Conservation (phyloP, 1,140 invertebrate species). For the Xylocopa sonorina region DNA sequence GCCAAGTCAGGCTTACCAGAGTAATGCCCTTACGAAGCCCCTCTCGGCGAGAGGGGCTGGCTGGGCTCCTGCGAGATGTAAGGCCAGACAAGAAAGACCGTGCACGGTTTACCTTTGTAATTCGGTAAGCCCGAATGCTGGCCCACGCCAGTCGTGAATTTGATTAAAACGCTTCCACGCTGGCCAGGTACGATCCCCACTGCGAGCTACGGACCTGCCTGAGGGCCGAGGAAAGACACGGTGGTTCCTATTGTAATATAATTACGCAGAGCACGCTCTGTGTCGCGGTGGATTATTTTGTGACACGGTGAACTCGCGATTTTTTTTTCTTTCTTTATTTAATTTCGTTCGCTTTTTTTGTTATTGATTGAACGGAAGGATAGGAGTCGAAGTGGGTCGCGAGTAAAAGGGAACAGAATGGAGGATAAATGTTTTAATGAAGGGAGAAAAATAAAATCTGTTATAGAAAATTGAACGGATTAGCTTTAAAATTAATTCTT, state of each 20-base stretch:
- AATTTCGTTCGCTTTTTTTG: too few relatives aligned
- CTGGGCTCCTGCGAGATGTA: slow-evolving; percentile 45
- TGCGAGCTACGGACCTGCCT: too few relatives aligned
- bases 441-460: too few relatives aligned
- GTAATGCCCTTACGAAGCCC: slow-evolving; percentile 71
- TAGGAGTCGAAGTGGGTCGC: too few relatives aligned
- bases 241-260: slow-evolving; percentile 21
- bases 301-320: too few relatives aligned
- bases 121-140: slow-evolving; percentile 48
- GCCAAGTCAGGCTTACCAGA: slow-evolving; percentile 69
- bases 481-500: too few relatives aligned
- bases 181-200: slow-evolving; percentile 20
- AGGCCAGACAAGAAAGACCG: slow-evolving; percentile 60
- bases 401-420: too few relatives aligned
- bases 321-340: too few relatives aligned
- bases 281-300: background rate
- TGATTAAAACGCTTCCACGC: slow-evolving; percentile 52
- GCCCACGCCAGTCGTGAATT: slow-evolving; percentile 51
- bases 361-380: too few relatives aligned
- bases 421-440: too few relatives aligned
- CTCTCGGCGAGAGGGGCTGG: slow-evolving; percentile 60
- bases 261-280: background rate
- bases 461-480: too few relatives aligned
- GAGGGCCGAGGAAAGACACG: background rate
- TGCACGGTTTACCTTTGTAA: slow-evolving; percentile 51